Evolutionary conservation across 2,888 invertebrate species (phyloP).

Genomic region (Cheilosia urbana): DNA sequence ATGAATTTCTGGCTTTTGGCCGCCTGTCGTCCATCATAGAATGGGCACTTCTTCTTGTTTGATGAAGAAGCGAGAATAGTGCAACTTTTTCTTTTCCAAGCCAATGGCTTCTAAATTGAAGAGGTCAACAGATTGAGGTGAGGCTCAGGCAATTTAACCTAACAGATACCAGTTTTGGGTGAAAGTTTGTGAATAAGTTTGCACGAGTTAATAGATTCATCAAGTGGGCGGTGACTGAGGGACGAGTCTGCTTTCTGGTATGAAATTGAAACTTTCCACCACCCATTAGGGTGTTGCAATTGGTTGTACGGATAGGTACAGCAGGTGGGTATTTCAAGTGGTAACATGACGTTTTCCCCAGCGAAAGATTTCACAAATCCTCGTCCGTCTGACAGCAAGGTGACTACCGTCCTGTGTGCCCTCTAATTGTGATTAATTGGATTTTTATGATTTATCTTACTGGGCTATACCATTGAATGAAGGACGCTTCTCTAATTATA

Average conservation of each 20-base stretch:
- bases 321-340: conserved; percentile 34
- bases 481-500: conserved; percentile 13
- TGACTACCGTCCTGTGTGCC: not conserved
- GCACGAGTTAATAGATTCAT: conserved; percentile 61
- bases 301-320: not conserved
- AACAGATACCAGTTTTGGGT: conserved; percentile 43
- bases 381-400: not conserved
- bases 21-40: conserved; percentile 6
- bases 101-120: conserved; percentile 47
- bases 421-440: conserved; percentile 4
- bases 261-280: conserved; percentile 58
- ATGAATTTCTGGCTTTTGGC: conserved; percentile 58
- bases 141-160: conserved; percentile 50
- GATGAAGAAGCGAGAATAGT: too few species aligned
- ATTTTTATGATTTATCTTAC: conserved; percentile 3
- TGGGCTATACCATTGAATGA: not conserved
- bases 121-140: conserved; percentile 67
- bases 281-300: conserved; percentile 4
- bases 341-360: not conserved
- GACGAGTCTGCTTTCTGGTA: conserved; percentile 16
- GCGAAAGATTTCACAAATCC: not conserved
- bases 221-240: conserved; percentile 55
- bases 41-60: not conserved
- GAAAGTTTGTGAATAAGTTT: conserved; percentile 66
- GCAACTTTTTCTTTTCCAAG: conserved; percentile 6